These are phyloP conservation scores for Gallirallus australis DNA, from an alignment of 2,797 vertebrate genomes.

Conservation along the genomic window DNA sequence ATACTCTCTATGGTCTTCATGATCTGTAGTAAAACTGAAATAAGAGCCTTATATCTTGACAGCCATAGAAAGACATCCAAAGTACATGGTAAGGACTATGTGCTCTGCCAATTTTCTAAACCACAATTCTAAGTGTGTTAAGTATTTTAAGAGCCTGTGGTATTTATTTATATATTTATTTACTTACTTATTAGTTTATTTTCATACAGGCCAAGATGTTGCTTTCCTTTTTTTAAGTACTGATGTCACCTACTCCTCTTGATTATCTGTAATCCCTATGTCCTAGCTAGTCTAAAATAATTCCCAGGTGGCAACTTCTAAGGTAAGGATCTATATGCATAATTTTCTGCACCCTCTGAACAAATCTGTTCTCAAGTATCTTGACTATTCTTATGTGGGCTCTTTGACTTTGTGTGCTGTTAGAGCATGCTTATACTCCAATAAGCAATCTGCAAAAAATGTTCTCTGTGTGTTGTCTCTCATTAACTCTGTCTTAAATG, in stretches of 20 bases:
- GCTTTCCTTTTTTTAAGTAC: neutral
- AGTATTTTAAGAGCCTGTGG: neutral
- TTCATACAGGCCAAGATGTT: neutral
- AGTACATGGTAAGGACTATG: neutral
- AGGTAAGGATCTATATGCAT: neutral
- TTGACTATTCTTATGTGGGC: slow-evolving; percentile 35
- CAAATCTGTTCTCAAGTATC: slow-evolving; percentile 20
- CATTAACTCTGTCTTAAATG: slow-evolving; percentile 42
- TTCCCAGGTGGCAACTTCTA: neutral
- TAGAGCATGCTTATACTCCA: slow-evolving; percentile 46
- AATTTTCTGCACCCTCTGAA: slow-evolving; percentile 27
- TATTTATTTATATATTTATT: too few species aligned
- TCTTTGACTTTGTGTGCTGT: slow-evolving; percentile 54
- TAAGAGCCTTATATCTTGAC: neutral
- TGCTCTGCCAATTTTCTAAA: neutral
- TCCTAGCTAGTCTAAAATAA: neutral
- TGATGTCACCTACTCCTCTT: accelerated
- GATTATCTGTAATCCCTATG: neutral
- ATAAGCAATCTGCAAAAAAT: slow-evolving; percentile 48
- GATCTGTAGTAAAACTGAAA: neutral
- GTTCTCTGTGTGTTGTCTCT: slow-evolving; percentile 50
- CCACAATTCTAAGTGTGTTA: neutral
- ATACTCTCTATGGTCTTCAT: neutral
- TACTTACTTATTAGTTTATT: too few species aligned
- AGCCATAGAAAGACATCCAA: neutral